These are phyloP conservation scores for Drosophila lacteicornis DNA, from an alignment of 1,140 invertebrate genomes.

Conservation along the genomic window DNA sequence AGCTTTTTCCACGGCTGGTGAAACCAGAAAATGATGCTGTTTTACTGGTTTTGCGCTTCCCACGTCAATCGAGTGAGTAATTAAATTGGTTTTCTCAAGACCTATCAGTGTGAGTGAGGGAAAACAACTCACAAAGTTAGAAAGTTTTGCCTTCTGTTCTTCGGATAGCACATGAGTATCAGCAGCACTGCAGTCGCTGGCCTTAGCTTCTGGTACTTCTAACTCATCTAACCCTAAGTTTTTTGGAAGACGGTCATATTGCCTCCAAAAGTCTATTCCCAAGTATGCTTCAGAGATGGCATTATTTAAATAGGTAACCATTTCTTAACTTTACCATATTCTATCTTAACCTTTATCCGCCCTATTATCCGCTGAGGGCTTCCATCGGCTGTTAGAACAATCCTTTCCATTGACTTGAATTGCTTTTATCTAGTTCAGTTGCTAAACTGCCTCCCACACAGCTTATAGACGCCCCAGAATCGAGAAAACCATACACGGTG, in stretches of 20 bases:
- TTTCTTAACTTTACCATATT: background rate
- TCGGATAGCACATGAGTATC: no score
- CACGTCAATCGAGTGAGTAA: background rate
- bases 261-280: constrained; percentile 2
- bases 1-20: background rate
- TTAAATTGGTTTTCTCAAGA: no score
- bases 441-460: constrained; percentile 6
- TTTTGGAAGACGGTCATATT: background rate
- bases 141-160: no score
- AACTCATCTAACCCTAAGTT: background rate
- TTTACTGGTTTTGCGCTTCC: background rate
- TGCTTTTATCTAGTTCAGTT: background rate
- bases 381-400: background rate
- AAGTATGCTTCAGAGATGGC: background rate
- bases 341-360: background rate
- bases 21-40: background rate
- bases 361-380: constrained; percentile 1
- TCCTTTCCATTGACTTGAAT: background rate
- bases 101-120: background rate
- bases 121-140: background rate
- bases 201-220: no score
- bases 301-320: background rate
- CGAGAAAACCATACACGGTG: background rate
- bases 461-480: constrained; percentile 6
- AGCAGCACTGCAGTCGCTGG: no score